These are phyloP conservation scores for Enteromius afrohamiltoni DNA, from an alignment of 2,797 vertebrate species.

Conservation along the genomic window DNA sequence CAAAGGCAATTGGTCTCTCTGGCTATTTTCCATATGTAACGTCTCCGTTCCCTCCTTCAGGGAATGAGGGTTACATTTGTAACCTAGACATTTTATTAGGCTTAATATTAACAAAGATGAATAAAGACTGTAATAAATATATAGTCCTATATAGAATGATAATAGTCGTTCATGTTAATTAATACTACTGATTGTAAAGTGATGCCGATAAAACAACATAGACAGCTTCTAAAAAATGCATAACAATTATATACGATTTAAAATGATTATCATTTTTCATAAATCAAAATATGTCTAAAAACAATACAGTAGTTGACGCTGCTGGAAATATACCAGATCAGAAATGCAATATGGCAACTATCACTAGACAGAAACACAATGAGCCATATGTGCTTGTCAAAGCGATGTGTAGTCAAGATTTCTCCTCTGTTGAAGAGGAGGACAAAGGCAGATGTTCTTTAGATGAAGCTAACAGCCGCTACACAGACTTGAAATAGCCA, in stretches of 20 bases:
- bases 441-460: slow-evolving; percentile 42
- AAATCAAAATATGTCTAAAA: background rate
- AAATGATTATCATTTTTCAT: background rate
- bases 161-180: too few relatives aligned
- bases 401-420: slow-evolving; percentile 25
- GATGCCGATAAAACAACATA: background rate
- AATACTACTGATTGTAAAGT: too few relatives aligned
- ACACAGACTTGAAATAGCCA: slow-evolving; percentile 29
- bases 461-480: slow-evolving; percentile 38
- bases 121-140: too few relatives aligned
- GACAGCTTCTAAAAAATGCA: background rate
- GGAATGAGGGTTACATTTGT: too few relatives aligned
- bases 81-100: too few relatives aligned
- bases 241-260: background rate
- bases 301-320: background rate
- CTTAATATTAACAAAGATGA: too few relatives aligned
- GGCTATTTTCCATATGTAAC: too few relatives aligned
- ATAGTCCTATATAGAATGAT: too few relatives aligned
- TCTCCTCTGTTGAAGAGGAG: background rate
- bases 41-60: too few relatives aligned
- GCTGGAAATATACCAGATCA: slow-evolving; percentile 4
- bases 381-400: slow-evolving; percentile 32
- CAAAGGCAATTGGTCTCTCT: too few relatives aligned
- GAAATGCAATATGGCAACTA: slow-evolving; percentile 12
- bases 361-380: slow-evolving; percentile 1